Evolutionary conservation across 2,888 invertebrate genomes (phyloP).

Genomic region (Drosophila diplacantha): DNA sequence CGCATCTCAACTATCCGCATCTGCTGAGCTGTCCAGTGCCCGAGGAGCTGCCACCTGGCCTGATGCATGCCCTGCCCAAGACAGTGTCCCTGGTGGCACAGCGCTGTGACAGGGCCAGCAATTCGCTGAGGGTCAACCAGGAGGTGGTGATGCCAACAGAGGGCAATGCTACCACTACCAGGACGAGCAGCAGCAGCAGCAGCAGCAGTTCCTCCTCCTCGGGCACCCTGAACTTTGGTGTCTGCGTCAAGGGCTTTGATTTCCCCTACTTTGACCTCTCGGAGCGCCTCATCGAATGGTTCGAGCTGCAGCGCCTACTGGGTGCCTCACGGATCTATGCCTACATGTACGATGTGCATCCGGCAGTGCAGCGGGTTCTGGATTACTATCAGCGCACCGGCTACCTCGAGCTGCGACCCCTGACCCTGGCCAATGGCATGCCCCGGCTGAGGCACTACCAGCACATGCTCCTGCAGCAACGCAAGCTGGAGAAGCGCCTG

Average conservation of each 20-base stretch:
- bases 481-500: constrained; percentile 91
- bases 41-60: constrained; percentile 57
- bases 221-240: constrained; percentile 80
- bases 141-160: not conserved
- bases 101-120: constrained; percentile 46
- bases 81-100: constrained; percentile 52
- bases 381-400: constrained; percentile 81
- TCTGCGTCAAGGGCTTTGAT: constrained; percentile 94
- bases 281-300: constrained; percentile 92
- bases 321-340: constrained; percentile 93
- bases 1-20: constrained; percentile 91
- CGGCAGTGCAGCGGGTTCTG: constrained; percentile 88
- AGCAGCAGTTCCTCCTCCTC: not conserved
- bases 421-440: constrained; percentile 90
- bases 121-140: constrained; percentile 72
- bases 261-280: constrained; percentile 92
- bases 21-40: constrained; percentile 91
- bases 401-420: constrained; percentile 84
- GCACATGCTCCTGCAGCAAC: constrained; percentile 89
- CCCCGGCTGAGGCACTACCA: constrained; percentile 90
- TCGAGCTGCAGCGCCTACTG: constrained; percentile 87
- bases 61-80: constrained; percentile 10
- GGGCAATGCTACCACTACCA: not conserved
- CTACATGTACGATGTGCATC: constrained; percentile 90
- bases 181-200: not conserved